phyloP scores from a whole-genome alignment of 2,888 invertebrate genomes.

The Aporophyla nigra region DNA sequence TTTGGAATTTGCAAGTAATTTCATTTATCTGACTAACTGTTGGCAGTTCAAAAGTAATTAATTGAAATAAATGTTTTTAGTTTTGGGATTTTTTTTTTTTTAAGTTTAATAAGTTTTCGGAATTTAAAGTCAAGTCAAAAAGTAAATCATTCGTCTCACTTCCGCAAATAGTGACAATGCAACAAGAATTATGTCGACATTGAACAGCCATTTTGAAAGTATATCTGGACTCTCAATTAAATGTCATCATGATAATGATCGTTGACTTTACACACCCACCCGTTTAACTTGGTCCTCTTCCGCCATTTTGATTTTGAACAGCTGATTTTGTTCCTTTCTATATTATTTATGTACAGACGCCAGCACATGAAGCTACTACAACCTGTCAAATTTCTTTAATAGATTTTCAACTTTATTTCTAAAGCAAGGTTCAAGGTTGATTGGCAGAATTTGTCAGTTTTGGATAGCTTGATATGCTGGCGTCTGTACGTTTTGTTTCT shows the following conservation, averaged over 20 bases:
- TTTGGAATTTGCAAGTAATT: no score
- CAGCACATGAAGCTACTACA: no score
- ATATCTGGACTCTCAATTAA: slow-evolving; percentile 27
- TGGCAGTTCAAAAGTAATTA: no score
- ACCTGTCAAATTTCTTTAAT: no score
- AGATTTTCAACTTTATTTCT: no score
- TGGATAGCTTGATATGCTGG: no score
- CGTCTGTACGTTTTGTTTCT: no score
- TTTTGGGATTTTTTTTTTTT: no score
- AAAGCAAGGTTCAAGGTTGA: no score
- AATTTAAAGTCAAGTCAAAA: neutral
- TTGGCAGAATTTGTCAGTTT: no score
- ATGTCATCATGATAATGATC: slow-evolving; percentile 39
- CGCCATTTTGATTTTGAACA: slow-evolving; percentile 26
- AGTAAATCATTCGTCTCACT: neutral
- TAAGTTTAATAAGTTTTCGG: neutral
- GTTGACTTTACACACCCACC: slow-evolving; percentile 6
- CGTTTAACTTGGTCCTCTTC: slow-evolving; percentile 1
- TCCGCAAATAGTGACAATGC: neutral
- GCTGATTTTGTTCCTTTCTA: slow-evolving; percentile 11
- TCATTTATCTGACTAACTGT: no score
- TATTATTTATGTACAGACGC: neutral
- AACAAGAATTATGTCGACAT: slow-evolving; percentile 14
- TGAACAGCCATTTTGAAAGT: slow-evolving; percentile 9
- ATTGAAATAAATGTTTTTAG: no score